These are phyloP conservation scores for Argyresthia goedartella DNA, from an alignment of 2,888 invertebrate genomes.

Conservation along the genomic window DNA sequence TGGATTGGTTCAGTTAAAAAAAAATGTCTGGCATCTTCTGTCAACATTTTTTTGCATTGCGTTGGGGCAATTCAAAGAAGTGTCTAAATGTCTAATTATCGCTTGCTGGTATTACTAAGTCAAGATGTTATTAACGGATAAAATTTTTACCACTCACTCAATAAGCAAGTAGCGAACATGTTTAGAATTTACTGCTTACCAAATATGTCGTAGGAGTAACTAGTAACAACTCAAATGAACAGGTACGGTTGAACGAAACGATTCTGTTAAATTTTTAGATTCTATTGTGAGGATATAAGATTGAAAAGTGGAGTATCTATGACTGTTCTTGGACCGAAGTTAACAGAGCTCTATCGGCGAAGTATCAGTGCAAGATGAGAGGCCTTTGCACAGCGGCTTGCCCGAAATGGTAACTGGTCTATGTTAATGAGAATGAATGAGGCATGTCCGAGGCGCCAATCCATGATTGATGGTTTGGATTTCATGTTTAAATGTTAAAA, in stretches of 20 bases:
- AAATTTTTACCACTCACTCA: too few species aligned
- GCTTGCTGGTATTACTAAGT: too few species aligned
- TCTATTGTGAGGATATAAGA: too few species aligned
- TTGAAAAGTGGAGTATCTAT: too few species aligned
- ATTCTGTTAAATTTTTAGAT: too few species aligned
- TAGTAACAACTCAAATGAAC: neutral
- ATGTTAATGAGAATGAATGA: constrained; percentile 15
- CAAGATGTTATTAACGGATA: too few species aligned
- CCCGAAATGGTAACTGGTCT: constrained; percentile 15
- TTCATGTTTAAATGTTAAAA: constrained; percentile 6
- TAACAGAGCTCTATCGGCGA: neutral
- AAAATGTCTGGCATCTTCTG: too few species aligned
- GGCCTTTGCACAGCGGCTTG: neutral
- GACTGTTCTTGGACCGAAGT: neutral
- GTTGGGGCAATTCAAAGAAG: too few species aligned
- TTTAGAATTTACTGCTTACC: neutral
- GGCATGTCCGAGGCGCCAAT: constrained; percentile 16
- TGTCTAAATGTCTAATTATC: too few species aligned
- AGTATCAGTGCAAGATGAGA: neutral
- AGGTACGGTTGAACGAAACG: too few species aligned
- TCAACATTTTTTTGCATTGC: too few species aligned
- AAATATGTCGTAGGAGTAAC: constrained; percentile 2
- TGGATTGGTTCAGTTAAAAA: too few species aligned
- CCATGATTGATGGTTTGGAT: constrained; percentile 23
- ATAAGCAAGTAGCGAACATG: neutral